Percentiles rank a stretch among this genome's conserved stretches.
These are phyloP conservation scores for Plodia interpunctella DNA, from an alignment of 1,140 invertebrate genomes.

Conservation along the genomic window DNA sequence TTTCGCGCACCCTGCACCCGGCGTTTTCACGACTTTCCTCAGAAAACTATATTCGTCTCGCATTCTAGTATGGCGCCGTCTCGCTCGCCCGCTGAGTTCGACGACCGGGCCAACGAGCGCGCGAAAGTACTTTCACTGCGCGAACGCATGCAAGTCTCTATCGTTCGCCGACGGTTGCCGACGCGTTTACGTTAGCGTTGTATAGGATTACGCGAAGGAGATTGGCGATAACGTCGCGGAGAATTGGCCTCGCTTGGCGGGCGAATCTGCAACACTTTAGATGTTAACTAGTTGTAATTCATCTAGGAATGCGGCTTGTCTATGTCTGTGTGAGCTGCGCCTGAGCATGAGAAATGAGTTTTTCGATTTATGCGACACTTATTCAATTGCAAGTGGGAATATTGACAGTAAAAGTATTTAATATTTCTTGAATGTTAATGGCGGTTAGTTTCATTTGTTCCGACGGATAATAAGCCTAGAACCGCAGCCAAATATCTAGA, in stretches of 20 bases:
- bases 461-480: too few relatives aligned
- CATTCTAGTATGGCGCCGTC: slow-evolving; percentile 38
- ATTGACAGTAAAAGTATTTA: background rate
- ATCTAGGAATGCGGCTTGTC: slow-evolving; percentile 49
- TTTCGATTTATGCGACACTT: background rate
- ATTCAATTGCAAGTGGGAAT: background rate
- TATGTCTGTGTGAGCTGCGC: slow-evolving; percentile 16
- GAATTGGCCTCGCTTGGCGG: slow-evolving; percentile 32
- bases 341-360: background rate
- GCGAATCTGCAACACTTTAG: slow-evolving; percentile 29
- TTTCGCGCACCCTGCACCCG: slow-evolving; percentile 53
- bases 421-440: too few relatives aligned
- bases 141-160: slow-evolving; percentile 52
- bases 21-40: slow-evolving; percentile 56
- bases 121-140: slow-evolving; percentile 75
- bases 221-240: slow-evolving; percentile 34
- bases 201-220: slow-evolving; percentile 29
- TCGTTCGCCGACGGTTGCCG: slow-evolving; percentile 30
- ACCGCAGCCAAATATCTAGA: too few relatives aligned
- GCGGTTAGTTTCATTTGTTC: too few relatives aligned
- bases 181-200: slow-evolving; percentile 44
- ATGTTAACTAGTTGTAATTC: slow-evolving; percentile 48
- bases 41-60: slow-evolving; percentile 49
- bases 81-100: slow-evolving; percentile 46
- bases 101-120: slow-evolving; percentile 66